Conservation (phyloP, 2,113 vertebrate species). For the Ceratotherium simum region DNA sequence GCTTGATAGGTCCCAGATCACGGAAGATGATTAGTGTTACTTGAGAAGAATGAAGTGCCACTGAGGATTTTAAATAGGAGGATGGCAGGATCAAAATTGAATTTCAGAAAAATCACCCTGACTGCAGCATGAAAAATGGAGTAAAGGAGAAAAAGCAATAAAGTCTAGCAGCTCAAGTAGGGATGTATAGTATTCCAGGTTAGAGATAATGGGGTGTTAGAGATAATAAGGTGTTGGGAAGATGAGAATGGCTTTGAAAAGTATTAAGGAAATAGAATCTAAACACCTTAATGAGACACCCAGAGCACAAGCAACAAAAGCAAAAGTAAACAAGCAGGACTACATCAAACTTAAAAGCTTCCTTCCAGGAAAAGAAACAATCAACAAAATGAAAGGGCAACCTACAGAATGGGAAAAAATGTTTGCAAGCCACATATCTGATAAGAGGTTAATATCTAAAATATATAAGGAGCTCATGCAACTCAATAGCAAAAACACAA, state of each 20-base stretch:
- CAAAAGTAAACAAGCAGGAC: neutral
- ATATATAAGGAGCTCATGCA: neutral
- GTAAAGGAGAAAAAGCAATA: neutral
- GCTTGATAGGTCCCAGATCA: neutral
- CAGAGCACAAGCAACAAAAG: neutral
- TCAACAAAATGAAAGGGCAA: neutral
- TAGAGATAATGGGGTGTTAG: neutral
- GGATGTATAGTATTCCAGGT: neutral
- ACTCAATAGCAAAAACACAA: neutral
- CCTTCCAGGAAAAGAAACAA: neutral
- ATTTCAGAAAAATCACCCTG: neutral
- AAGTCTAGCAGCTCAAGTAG: neutral
- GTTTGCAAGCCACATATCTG: neutral
- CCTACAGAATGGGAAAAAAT: neutral
- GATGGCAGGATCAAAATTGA: neutral
- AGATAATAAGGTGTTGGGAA: neutral
- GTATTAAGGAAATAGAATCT: neutral
- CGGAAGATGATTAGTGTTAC: neutral
- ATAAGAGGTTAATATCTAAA: neutral
- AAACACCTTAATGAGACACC: neutral
- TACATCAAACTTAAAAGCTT: neutral
- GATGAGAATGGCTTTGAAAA: neutral
- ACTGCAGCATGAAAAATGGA: neutral
- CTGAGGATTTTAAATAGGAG: neutral
- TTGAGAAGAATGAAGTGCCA: neutral